Base-by-base conservation (phyloP, 2,113 vertebrate genomes). In the Coptodon rendalli region DNA sequence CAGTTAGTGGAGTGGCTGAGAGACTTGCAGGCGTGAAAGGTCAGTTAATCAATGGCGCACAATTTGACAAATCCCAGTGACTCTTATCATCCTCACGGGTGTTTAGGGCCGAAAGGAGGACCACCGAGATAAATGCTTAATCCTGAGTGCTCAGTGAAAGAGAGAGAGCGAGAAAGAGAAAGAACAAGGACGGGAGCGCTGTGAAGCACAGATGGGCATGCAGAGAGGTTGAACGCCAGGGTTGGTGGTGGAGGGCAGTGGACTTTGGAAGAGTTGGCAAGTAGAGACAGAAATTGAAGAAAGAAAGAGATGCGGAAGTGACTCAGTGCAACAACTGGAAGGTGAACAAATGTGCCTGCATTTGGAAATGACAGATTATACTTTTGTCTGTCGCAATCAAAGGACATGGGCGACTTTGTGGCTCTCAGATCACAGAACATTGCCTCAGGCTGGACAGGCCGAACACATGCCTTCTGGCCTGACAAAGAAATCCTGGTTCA, bases 21-120 rank as follows among this genome's bases (percentile, higher is more conserved):
- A 95, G 95, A 95, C 95, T 95, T 81, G 91, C 89, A 94, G 95
- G 93, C 93, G 96, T 94, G 91, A 97, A 97, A 97, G 96, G 96
- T 97, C 96, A 97, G 93, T 95, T 96, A 96, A 96, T 97, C 96
- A 96, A 97, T 97, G 96, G 94, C 79, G 84, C 94, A 94, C 96
- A 96, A 97, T 97, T 97, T 97, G 96, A 97, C 96, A 96, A 97
- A 96, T 97, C 96, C 96, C 95, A 95, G 95, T 81, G 87, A 96
- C 94, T 96, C 95, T 96, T 96, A 96, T 97, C 96, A 95, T 95
- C 93, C 95, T 94, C 93, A 88, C 90, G 86, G 95, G 93, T 86
- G 90, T 96, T 96, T 95, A 96, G 94, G 93, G 87, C 93, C 86
- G 68, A 94, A 89, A 89, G 93, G 93, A 94, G 95, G 90, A 93